Evolutionary conservation across 2,888 invertebrate genomes (phyloP), one percentile per base, ranked within the genome.

Genomic region (Bombylius major): DNA sequence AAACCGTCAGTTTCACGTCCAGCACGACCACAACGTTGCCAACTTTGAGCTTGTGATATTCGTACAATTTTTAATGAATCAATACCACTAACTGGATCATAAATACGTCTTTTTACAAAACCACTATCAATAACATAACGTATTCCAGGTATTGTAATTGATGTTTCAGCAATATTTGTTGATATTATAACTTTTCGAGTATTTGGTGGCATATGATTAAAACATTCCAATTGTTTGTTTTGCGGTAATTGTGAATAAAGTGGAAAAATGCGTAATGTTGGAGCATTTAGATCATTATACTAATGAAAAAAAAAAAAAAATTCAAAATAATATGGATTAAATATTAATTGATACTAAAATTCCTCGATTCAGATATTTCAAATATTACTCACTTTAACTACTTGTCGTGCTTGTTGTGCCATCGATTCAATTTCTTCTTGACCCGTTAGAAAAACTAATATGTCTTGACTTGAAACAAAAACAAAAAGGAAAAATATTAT

Each of bases 161-260:
- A 98, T 0, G 98, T 94, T 77, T 99, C 99, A 0, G 99, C 98
- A 61, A 99, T 91, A 72, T 99, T 99, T 39, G 99, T 99, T 7
- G 96, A 87, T 51, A 99, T 78, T 36, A 99, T 86, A 33, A 98
- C 84, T 77, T 98, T 99, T 54, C 98, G 79, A 31, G 82, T 82
- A 57, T 86, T 86, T 5, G 79, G 74, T 4, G 87, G 83, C 3
- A 85, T 79, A 1, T 82, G 79, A 58, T 82, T 78, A 78, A 96
- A 96, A 31, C 91, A 93, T 68, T 86, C 86, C 67, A 95, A 77
- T 75, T 97, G 94, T 65, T 91, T 91, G 31, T 82, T 77, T 47
- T 89, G 84, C 0, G 95, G 87, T 56, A 98, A 77, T 59, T 94
- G 88, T 5, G 96, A 93, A 73, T 98, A 96, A 68, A 99, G 79